Conservation (phyloP, 2,113 vertebrate species). For the Rhagologus leucostigma region DNA sequence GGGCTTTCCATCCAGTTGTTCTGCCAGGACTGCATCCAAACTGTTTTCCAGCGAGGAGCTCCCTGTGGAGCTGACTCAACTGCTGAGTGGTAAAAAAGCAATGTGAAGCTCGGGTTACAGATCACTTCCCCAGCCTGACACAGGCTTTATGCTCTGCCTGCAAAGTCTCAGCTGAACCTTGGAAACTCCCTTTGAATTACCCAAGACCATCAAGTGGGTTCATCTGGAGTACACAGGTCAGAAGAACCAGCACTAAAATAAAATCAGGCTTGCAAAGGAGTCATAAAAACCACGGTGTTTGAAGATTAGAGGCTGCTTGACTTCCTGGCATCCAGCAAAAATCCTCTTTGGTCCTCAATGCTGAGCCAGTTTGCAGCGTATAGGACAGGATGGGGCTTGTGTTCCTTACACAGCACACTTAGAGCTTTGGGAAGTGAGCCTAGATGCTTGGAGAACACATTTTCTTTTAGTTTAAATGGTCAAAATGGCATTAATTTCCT, state of each 20-base stretch:
- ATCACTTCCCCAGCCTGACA: background rate
- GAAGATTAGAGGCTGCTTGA: background rate
- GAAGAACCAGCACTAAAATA: background rate
- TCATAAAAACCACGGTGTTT: background rate
- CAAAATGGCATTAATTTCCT: background rate
- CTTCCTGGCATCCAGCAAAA: background rate
- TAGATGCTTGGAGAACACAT: background rate
- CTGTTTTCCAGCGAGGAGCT: background rate
- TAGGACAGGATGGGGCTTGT: background rate
- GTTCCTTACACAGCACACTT: background rate
- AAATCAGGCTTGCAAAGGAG: background rate
- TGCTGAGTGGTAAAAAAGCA: background rate
- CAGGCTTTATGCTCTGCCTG: background rate
- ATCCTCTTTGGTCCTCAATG: background rate
- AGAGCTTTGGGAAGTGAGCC: background rate
- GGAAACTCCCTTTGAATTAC: background rate
- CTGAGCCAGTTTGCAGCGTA: background rate
- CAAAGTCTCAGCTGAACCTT: background rate
- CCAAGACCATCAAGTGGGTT: background rate
- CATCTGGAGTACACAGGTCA: slow-evolving; percentile 10
- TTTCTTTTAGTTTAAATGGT: background rate
- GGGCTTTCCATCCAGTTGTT: slow-evolving; percentile 11
- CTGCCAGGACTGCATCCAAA: slow-evolving; percentile 18
- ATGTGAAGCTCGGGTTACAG: background rate
- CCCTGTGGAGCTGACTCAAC: slow-evolving; percentile 36